Percentiles rank a stretch among this genome's conserved stretches.
Conservation (phyloP, 2,888 invertebrate species). For the Callosobruchus maculatus region DNA sequence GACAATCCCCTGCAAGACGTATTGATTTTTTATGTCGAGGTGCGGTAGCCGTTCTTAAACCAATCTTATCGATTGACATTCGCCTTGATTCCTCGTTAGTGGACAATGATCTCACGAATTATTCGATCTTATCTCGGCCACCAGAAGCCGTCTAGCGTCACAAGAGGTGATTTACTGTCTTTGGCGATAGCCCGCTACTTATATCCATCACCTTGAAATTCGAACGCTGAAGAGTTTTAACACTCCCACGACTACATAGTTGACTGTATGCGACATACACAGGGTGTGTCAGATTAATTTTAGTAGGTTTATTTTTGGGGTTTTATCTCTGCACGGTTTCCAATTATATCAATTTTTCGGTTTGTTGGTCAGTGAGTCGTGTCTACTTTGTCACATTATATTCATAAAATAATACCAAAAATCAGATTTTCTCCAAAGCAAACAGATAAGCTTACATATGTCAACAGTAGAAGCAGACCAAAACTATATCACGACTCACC, state of each 20-base stretch:
- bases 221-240: background rate
- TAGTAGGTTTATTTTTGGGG: too few species aligned
- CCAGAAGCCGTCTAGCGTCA: background rate
- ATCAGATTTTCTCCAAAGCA: too few species aligned
- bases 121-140: background rate
- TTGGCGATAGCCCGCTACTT: background rate
- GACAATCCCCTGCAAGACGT: background rate
- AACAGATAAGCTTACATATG: too few species aligned
- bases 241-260: background rate
- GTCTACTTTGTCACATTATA: too few species aligned
- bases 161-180: background rate
- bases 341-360: too few species aligned
- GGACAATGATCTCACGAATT: background rate
- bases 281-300: background rate
- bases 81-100: background rate
- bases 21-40: background rate
- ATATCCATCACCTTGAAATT: background rate
- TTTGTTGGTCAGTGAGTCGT: too few species aligned
- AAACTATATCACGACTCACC: too few species aligned
- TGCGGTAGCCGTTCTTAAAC: background rate
- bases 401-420: too few species aligned
- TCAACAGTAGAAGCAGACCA: too few species aligned
- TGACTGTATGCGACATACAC: background rate
- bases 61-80: background rate
- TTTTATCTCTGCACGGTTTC: too few species aligned